Evolutionary conservation across 1,140 invertebrate species (phyloP), one percentile per base, ranked within the genome.

Genomic region (Platyscapa corneri): DNA sequence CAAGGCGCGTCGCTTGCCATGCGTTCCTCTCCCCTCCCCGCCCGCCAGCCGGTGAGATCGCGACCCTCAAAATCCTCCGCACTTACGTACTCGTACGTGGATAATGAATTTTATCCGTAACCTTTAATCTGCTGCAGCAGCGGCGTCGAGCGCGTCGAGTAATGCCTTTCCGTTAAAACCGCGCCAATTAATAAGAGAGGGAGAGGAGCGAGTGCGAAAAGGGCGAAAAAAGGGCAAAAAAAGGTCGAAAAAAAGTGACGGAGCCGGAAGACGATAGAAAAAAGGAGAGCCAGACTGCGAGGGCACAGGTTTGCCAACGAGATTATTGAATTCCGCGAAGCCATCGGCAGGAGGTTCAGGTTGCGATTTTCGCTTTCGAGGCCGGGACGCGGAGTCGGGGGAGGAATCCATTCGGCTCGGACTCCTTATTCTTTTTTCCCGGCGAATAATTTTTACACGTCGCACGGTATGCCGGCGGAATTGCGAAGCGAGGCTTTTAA

Each of bases 321-420:
- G 70, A 86, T 86, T 86, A 86, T 82, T 82, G 79, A 77, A 82
- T 82, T 86, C 72, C 83, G 64, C 30, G 72, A 76, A 60, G 64
- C 82, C 65, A 74, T 70, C 49, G 64, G 23, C 27, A 3, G 5
- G 12, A 46, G 42, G 5, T 46, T 12, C 42, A 12, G 49, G 8
- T 14, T 53, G 16, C 18, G 18, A 6, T 10, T 6, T n/a, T n/a
- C n/a, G n/a, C n/a, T n/a, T 16, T 2, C 16, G 18, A 53, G 18
- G 18, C 7, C 18, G 49, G 16, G 18, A 18, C 2, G 1, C n/a
- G 18, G 16, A 2, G 49, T n/a, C 7, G 8, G 27, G n/a, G 37
- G 37, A 37, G 32, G 34, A 70, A 42, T 27, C 23, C 23, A 42
- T 42, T 42, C 16, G 37, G 0, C n/a, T 6, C 3, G 42, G 1